A percentile compares a stretch with the other conserved stretches of the same genome.
Conservation (phyloP, 2,797 vertebrate species). For the Lutjanus argentimaculatus region DNA sequence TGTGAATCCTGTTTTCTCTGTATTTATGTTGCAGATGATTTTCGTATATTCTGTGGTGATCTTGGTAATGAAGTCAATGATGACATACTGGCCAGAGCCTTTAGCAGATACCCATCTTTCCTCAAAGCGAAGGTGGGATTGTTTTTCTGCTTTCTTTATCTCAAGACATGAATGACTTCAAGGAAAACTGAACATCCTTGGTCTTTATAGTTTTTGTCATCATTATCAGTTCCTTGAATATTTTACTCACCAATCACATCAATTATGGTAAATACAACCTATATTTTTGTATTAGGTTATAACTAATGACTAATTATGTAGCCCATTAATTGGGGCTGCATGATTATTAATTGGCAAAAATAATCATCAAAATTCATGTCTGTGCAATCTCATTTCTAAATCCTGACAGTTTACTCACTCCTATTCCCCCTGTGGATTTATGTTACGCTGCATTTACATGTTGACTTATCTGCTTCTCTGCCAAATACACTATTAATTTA, state of each 20-base stretch:
- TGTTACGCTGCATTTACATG: too few relatives aligned
- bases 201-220: too few relatives aligned
- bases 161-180: not conserved
- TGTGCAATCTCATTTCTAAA: too few relatives aligned
- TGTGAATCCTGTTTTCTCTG: not conserved
- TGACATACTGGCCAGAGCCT: constrained; percentile 93
- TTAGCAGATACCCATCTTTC: constrained; percentile 94
- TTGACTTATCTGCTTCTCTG: too few relatives aligned
- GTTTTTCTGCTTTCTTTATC: not conserved
- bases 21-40: constrained; percentile 87
- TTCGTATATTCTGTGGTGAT: constrained; percentile 95
- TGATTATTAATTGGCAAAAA: too few relatives aligned
- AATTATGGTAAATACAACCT: not conserved
- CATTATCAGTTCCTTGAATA: too few relatives aligned
- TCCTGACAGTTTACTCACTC: too few relatives aligned
- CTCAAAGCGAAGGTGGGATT: constrained; percentile 90
- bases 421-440: too few relatives aligned
- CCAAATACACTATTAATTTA: too few relatives aligned
- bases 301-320: not conserved
- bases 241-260: not conserved
- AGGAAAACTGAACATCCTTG: not conserved
- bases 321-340: not conserved
- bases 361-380: too few relatives aligned
- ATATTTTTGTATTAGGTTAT: not conserved
- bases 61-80: constrained; percentile 95